A percentile compares a stretch with the other conserved stretches of the same genome.
Conservation (phyloP, 2,888 invertebrate species). For the Vesta saturnalis region DNA sequence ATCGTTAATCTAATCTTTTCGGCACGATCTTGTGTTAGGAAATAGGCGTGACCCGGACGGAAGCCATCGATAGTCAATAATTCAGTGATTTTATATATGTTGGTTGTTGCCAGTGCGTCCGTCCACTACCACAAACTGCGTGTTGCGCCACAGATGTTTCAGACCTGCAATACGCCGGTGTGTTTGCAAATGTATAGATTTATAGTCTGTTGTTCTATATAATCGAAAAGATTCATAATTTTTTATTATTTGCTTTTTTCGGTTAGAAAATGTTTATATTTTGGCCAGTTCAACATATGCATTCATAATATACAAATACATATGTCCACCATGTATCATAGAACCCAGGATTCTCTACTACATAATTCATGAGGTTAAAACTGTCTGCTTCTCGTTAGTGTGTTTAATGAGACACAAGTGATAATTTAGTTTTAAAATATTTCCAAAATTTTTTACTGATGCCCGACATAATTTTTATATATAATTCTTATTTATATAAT, state of each 20-base stretch:
- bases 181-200: conserved; percentile 49
- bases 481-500: not conserved
- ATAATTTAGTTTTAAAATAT: conserved; percentile 21
- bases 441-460: conserved; percentile 10
- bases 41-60: conserved; percentile 59
- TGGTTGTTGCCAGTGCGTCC: conserved; percentile 45
- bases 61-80: conserved; percentile 61
- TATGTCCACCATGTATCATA: conserved; percentile 33
- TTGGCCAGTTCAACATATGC: conserved; percentile 21
- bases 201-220: conserved; percentile 48
- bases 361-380: conserved; percentile 28
- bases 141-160: conserved; percentile 54
- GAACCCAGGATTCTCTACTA: conserved; percentile 28
- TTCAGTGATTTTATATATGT: conserved; percentile 53
- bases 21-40: conserved; percentile 50
- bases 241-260: conserved; percentile 27
- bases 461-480: not conserved
- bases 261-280: conserved; percentile 17
- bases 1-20: conserved; percentile 38
- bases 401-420: conserved; percentile 37
- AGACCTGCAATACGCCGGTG: conserved; percentile 42
- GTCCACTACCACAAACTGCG: conserved; percentile 52
- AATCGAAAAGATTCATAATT: conserved; percentile 26
- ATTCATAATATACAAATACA: conserved; percentile 23
- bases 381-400: conserved; percentile 35